Percentiles rank a stretch among this genome's conserved stretches.
Evolutionary conservation across 2,113 vertebrate genomes (phyloP).

Genomic region (Strix uralensis): DNA sequence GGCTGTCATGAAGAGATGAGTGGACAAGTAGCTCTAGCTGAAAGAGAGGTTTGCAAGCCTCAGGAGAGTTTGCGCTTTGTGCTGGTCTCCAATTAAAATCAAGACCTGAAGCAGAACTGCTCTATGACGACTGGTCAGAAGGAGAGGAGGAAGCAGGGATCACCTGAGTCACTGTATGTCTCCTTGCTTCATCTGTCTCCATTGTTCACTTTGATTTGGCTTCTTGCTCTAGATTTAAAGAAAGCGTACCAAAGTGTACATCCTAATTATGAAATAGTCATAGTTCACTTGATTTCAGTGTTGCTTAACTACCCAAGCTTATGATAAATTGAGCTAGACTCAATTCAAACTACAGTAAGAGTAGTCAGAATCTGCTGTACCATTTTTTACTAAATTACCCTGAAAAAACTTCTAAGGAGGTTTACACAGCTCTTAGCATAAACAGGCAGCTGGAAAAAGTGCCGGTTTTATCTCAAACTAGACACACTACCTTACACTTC

Average conservation of each 20-base stretch:
- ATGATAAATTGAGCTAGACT: background rate
- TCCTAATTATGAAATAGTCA: background rate
- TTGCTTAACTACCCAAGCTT: background rate
- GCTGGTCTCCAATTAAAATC: background rate
- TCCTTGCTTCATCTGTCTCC: background rate
- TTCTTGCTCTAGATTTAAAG: background rate
- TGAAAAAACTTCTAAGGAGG: background rate
- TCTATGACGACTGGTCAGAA: background rate
- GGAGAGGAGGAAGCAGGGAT: background rate
- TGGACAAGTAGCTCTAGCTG: background rate
- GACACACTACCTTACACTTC: background rate
- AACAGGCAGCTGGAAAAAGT: background rate
- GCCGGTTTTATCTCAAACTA: fast-evolving
- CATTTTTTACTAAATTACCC: background rate
- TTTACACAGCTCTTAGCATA: background rate
- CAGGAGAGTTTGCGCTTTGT: background rate
- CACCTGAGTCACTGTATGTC: background rate
- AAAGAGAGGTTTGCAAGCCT: background rate
- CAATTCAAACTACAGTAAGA: background rate
- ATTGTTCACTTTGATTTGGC: background rate
- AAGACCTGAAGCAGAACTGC: background rate
- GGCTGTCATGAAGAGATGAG: background rate
- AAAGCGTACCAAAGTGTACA: background rate
- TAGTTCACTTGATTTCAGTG: background rate
- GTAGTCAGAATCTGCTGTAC: background rate